A percentile compares a stretch with the other conserved stretches of the same genome.
These are phyloP conservation scores for Clivina fossor DNA, from an alignment of 2,888 invertebrate species.

Conservation along the genomic window DNA sequence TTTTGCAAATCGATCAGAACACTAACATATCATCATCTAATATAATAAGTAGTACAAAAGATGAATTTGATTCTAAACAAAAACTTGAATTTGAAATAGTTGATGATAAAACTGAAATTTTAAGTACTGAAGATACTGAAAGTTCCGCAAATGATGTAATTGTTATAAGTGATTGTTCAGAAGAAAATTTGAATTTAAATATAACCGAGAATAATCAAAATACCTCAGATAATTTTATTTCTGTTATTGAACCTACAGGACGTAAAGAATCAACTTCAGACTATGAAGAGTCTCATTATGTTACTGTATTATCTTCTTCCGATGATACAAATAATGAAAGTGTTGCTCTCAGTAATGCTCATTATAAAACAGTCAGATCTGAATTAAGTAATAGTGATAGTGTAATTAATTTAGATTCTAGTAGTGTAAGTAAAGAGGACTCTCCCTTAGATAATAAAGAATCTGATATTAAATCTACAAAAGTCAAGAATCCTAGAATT, in stretches of 20 bases:
- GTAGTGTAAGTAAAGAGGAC: neutral
- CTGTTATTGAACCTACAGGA: no score
- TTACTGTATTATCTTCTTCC: neutral
- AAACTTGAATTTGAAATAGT: no score
- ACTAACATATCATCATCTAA: conserved; percentile 1
- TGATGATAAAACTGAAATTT: no score
- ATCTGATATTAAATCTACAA: neutral
- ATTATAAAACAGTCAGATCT: conserved; percentile 21
- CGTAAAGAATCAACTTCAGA: neutral
- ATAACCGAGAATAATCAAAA: neutral
- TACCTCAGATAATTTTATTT: conserved; percentile 2
- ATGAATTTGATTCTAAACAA: no score
- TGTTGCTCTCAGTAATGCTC: neutral
- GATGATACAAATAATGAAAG: conserved; percentile 4
- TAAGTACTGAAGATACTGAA: no score
- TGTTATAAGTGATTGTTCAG: no score
- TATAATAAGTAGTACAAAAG: no score
- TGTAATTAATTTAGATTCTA: conserved; percentile 16
- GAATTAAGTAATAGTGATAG: conserved; percentile 21
- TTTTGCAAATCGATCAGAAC: conserved; percentile 23
- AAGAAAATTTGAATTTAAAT: no score
- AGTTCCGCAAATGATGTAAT: no score
- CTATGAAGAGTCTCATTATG: conserved; percentile 4
- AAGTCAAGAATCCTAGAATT: no score
- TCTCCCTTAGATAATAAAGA: conserved; percentile 8